Evolutionary conservation across 2,797 vertebrate genomes (phyloP), one percentile per base, ranked within the genome.

Genomic region (Chrosomus eos): DNA sequence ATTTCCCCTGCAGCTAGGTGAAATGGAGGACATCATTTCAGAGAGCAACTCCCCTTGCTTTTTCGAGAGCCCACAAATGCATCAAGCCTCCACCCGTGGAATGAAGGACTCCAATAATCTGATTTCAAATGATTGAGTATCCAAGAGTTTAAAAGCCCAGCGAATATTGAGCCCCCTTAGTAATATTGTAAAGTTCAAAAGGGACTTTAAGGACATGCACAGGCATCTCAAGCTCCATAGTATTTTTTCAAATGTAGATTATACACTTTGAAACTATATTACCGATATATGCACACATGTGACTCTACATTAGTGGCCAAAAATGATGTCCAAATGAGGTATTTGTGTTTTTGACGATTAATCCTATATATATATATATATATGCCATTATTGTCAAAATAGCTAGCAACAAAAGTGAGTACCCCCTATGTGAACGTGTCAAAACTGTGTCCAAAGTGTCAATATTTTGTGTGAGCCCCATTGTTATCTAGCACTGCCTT

Each of bases 11-110:
- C 74, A 84, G 87, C 87, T 81, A 86, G 85, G 83, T 79, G 89
- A 91, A 93, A 88, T 89, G 74, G 80, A 89, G 85, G 82, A 88
- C 88, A 87, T 93, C 89, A 74, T 85, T 92, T 89, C 86, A 55
- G 87, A 84, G 80, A 87, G 87, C 76, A 85, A 87, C 88, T 87
- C 86, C 71, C 87, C 88, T 83, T 85, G 51, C 85, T 73, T 87
- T 87, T 86, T 55, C 28, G 75, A 85, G 64, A 88, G 88, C 82
- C 45, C 80, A 79, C 87, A 85, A 86, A 92, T 90, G 62, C 81
- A 91, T 91, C 91, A 91, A 66, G 55, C 68, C 84, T 74, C 58
- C 48, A 18, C 55, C 85, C 81, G 81, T 85, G 33, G 82, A 88
- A 87, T 88, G 82, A 90, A 88, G 83, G 81, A 81, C 87, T 48